A percentile compares a stretch with the other conserved stretches of the same genome.
Evolutionary conservation across 1,140 invertebrate genomes (phyloP).

Genomic region (Aphis craccivora): DNA sequence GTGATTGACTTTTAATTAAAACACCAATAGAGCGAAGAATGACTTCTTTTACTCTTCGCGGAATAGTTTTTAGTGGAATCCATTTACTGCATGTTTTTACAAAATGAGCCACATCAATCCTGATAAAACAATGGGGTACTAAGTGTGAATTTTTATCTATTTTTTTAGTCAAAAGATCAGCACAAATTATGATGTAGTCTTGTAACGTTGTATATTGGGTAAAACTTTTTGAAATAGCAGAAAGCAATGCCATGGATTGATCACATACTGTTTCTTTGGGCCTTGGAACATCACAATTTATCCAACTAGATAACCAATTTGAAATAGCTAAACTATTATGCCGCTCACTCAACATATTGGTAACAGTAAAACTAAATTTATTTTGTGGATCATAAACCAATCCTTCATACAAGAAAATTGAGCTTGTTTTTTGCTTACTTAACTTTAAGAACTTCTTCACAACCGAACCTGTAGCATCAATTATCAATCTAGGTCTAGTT

Average conservation of each 20-base stretch:
- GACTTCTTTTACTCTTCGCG: background rate
- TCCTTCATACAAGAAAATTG: background rate
- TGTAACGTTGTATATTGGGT: background rate
- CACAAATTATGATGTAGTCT: background rate
- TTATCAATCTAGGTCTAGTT: background rate
- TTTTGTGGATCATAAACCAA: background rate
- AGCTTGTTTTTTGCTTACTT: background rate
- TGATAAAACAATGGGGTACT: background rate
- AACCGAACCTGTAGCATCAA: background rate
- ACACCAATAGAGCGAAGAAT: background rate
- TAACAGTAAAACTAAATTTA: background rate
- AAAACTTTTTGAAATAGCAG: background rate
- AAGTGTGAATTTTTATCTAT: background rate
- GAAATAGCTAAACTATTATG: background rate
- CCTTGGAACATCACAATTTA: background rate
- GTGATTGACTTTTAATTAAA: background rate
- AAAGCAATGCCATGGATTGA: background rate
- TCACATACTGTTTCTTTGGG: background rate
- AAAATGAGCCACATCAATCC: conserved; percentile 2
- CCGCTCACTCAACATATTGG: background rate
- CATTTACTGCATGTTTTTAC: background rate
- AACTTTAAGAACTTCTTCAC: background rate
- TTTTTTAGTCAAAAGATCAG: background rate
- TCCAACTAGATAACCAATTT: background rate
- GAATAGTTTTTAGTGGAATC: background rate